Conservation (phyloP, 2,888 invertebrate species). For the Nomada fucata region DNA sequence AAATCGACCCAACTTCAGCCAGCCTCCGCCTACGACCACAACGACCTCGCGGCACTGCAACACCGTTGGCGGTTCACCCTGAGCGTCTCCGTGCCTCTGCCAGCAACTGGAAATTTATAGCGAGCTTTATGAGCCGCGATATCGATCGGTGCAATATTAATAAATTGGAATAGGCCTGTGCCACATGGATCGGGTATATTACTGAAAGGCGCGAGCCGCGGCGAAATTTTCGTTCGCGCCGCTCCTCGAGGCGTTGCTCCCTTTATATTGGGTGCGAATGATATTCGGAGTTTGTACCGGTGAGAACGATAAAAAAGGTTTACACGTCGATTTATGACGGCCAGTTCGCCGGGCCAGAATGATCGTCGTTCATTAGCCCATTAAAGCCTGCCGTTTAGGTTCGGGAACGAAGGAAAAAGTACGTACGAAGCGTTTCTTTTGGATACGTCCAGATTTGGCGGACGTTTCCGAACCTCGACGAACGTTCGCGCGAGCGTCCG, state of each 20-base stretch:
- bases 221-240: conserved; percentile 18
- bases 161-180: conserved; percentile 57
- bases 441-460: neutral
- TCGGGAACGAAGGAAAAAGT: neutral
- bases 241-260: neutral
- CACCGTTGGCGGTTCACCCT: conserved; percentile 53
- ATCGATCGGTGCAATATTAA: conserved; percentile 72
- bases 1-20: conserved; percentile 74
- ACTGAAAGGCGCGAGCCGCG: neutral
- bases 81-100: conserved; percentile 30
- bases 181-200: neutral
- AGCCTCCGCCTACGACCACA: conserved; percentile 67
- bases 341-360: conserved; percentile 36
- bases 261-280: conserved; percentile 57
- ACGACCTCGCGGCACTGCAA: conserved; percentile 59
- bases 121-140: conserved; percentile 50
- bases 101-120: conserved; percentile 57
- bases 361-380: conserved; percentile 51
- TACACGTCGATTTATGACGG: conserved; percentile 47
- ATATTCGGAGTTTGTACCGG: conserved; percentile 56
- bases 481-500: neutral
- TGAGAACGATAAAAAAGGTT: conserved; percentile 52
- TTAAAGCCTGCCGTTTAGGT: conserved; percentile 14
- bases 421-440: neutral
- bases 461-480: neutral